Conservation (phyloP, 2,888 invertebrate species). For the Ennomos quercinarius region DNA sequence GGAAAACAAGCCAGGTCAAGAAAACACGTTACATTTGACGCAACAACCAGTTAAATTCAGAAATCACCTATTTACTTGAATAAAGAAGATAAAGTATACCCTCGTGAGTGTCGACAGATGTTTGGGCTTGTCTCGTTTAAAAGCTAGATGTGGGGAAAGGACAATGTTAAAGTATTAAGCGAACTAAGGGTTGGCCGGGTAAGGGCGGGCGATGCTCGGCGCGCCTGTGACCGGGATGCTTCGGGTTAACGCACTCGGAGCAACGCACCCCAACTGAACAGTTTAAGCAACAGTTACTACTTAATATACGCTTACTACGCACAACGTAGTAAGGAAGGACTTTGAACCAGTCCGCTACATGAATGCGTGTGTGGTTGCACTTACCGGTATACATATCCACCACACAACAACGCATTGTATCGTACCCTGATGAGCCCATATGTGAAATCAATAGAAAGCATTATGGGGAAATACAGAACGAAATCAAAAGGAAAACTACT, state of each 20-base stretch:
- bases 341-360: slow-evolving; percentile 31
- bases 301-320: slow-evolving; percentile 28
- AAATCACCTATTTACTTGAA: slow-evolving; percentile 21
- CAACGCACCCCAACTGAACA: slow-evolving; percentile 41
- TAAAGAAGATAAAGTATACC: slow-evolving; percentile 29
- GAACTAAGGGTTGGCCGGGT: slow-evolving; percentile 57
- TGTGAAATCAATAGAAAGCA: slow-evolving; percentile 6
- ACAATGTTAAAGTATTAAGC: slow-evolving; percentile 58
- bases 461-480: background rate
- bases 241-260: slow-evolving; percentile 55
- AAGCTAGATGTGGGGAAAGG: slow-evolving; percentile 56
- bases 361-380: slow-evolving; percentile 25
- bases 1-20: slow-evolving; percentile 9
- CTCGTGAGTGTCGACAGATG: slow-evolving; percentile 37
- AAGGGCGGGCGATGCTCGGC: slow-evolving; percentile 50
- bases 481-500: no score
- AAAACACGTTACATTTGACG: background rate
- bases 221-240: slow-evolving; percentile 47
- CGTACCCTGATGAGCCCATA: background rate
- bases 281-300: slow-evolving; percentile 25
- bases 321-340: slow-evolving; percentile 30
- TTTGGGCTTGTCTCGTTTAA: slow-evolving; percentile 49
- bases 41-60: background rate
- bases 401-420: slow-evolving; percentile 8
- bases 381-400: slow-evolving; percentile 2